Percentiles rank a stretch among this genome's conserved stretches.
Evolutionary conservation across 2,113 vertebrate genomes (phyloP).

Genomic region (Jacana jacana): DNA sequence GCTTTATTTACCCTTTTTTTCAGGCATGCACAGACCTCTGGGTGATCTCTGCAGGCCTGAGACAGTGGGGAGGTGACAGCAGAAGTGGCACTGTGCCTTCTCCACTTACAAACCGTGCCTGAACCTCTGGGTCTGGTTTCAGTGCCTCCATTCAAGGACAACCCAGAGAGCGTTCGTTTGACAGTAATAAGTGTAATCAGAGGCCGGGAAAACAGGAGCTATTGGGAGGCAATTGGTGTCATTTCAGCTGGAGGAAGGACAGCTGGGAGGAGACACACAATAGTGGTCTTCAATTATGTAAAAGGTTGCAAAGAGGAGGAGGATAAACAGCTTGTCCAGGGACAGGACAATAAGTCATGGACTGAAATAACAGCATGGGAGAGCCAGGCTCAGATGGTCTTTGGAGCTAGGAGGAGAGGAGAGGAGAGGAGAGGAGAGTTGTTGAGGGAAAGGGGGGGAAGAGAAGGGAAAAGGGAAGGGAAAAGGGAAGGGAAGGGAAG

Average conservation of each 20-base stretch:
- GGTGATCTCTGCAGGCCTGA: not conserved
- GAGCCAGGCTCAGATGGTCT: not conserved
- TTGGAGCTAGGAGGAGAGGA: too few relatives aligned
- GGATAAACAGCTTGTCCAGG: not conserved
- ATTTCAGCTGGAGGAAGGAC: not conserved
- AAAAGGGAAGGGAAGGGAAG: too few relatives aligned
- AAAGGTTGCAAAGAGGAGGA: not conserved
- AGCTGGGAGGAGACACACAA: not conserved
- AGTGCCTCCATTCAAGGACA: not conserved
- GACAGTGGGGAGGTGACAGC: not conserved
- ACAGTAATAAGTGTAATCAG: not conserved
- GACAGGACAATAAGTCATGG: not conserved
- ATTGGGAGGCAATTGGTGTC: not conserved
- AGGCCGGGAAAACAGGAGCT: not conserved
- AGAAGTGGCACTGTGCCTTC: not conserved
- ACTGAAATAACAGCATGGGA: not conserved
- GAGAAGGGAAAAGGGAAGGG: too few relatives aligned
- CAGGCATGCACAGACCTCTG: not conserved
- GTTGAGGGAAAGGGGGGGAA: too few relatives aligned
- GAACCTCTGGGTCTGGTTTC: fast-evolving
- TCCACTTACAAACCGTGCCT: not conserved
- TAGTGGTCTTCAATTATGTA: slow-evolving; percentile 4
- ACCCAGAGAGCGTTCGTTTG: fast-evolving
- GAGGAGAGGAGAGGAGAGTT: not conserved
- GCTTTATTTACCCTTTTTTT: not conserved